These are phyloP conservation scores for human DNA, from an alignment of 2,113 vertebrate species.

Conservation along the genomic window GRCh38 chr6:74036501-74037000, in stretches of 20 bases:
- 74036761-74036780: background rate
- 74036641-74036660: background rate
- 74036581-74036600: background rate
- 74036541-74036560: background rate
- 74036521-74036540: background rate
- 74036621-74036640: too few species aligned
- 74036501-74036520: background rate
- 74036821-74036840: background rate
- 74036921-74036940: background rate
- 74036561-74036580: background rate
- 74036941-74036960: background rate
- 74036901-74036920: too few species aligned
- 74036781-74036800: background rate
- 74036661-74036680: background rate
- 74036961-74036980: background rate
- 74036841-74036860: background rate
- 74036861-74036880: background rate
- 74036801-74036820: background rate
- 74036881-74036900: background rate
- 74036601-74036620: background rate
- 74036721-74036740: background rate
- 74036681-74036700: background rate
- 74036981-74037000: background rate
- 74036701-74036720: background rate
- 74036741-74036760: background rate